Conservation (phyloP, 2,797 vertebrate species). For the Petrocephalus schoutedeni region DNA sequence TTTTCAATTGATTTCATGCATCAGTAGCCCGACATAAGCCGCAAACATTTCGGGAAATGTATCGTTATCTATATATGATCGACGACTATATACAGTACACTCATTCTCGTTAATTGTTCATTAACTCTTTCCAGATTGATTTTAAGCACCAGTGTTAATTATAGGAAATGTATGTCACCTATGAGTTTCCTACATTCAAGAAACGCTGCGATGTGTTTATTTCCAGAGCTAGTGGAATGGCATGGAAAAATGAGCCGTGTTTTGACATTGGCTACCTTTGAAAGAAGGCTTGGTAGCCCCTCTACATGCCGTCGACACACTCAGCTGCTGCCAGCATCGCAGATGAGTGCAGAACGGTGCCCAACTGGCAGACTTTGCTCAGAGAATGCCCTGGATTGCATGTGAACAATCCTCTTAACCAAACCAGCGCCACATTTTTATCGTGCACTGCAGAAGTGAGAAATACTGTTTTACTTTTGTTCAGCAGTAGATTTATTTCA, state of each 20-base stretch:
- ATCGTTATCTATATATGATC: background rate
- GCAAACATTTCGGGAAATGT: background rate
- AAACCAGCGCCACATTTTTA: slow-evolving; percentile 48
- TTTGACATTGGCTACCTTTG: slow-evolving; percentile 46
- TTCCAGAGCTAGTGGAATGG: background rate
- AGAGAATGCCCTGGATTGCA: slow-evolving; percentile 46
- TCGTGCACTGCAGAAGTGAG: slow-evolving; percentile 47
- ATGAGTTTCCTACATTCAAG: slow-evolving; percentile 4
- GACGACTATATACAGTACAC: background rate
- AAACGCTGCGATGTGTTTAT: background rate
- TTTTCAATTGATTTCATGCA: background rate
- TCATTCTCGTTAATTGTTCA: background rate
- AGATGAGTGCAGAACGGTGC: slow-evolving; percentile 38
- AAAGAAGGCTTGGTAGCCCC: slow-evolving; percentile 36
- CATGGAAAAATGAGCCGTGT: slow-evolving; percentile 27
- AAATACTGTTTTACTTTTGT: slow-evolving; percentile 41
- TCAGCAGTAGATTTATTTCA: slow-evolving; percentile 35
- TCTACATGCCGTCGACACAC: slow-evolving; percentile 33
- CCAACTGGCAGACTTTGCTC: slow-evolving; percentile 50
- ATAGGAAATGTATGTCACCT: background rate
- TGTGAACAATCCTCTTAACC: slow-evolving; percentile 54
- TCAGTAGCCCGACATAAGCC: background rate
- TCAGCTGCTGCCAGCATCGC: slow-evolving; percentile 40
- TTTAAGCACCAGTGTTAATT: background rate
- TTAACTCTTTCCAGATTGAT: background rate